Conservation (phyloP, 2,113 vertebrate species). For the Gallinago paraguaiae region DNA sequence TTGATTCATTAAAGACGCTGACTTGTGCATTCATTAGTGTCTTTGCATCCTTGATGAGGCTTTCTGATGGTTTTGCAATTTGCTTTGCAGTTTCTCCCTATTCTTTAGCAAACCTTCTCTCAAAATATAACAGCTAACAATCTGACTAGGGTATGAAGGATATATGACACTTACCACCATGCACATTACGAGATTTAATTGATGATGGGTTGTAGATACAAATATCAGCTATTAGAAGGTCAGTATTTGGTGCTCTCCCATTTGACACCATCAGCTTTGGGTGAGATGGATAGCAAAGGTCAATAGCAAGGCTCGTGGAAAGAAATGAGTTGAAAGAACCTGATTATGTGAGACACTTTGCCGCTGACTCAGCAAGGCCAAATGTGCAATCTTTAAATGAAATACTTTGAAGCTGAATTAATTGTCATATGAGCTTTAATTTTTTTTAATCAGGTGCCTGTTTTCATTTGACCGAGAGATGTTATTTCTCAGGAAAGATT, state of each 20-base stretch:
- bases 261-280: not conserved
- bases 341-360: not conserved
- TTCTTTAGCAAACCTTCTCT: not conserved
- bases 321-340: conserved; percentile 12
- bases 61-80: not conserved
- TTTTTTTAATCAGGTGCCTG: not conserved
- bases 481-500: not conserved
- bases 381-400: conserved; percentile 3
- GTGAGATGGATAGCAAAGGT: not conserved
- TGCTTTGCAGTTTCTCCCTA: not conserved
- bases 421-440: not conserved
- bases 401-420: conserved; percentile 19
- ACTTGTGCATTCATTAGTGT: not conserved
- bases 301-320: not conserved
- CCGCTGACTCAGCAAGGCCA: conserved; percentile 52
- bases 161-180: fast-evolving
- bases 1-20: not conserved
- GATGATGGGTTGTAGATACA: not conserved
- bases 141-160: fast-evolving
- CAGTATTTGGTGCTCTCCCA: not conserved
- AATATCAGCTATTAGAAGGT: not conserved
- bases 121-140: not conserved
- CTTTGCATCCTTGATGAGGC: not conserved
- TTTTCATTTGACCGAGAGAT: not conserved
- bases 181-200: fast-evolving